Evolutionary conservation across 2,888 invertebrate species (phyloP).

Genomic region (Aphelenchoides bicaudatus): DNA sequence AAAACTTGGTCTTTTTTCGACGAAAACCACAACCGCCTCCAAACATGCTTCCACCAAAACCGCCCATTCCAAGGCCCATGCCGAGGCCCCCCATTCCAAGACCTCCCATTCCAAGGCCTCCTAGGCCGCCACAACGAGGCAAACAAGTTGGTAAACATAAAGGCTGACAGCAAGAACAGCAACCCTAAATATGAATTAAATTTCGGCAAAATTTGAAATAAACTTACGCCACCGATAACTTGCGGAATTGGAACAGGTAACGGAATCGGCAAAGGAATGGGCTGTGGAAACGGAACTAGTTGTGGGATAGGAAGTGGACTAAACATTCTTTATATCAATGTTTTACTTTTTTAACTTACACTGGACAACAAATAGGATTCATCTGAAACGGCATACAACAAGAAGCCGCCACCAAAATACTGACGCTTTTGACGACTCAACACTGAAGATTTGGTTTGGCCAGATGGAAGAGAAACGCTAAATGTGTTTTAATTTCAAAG

Average conservation of each 20-base stretch:
- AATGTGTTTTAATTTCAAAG: no score
- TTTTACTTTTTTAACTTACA: background rate
- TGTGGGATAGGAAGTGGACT: background rate
- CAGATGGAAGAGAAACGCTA: no score
- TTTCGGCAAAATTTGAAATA: background rate
- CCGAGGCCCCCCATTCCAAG: conserved; percentile 22
- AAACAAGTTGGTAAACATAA: conserved; percentile 47
- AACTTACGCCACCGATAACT: conserved; percentile 1
- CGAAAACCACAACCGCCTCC: background rate
- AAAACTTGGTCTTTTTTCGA: background rate
- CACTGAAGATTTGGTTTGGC: no score
- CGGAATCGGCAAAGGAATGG: conserved; percentile 14
- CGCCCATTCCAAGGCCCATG: conserved; percentile 19
- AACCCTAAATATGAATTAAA: conserved; percentile 3
- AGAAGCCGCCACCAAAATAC: conserved; percentile 14
- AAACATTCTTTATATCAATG: no score
- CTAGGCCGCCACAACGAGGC: conserved; percentile 21
- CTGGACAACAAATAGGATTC: conserved; percentile 18
- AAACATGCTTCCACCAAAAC: conserved; percentile 5
- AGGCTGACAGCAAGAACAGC: conserved; percentile 37
- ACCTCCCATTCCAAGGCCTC: conserved; percentile 16
- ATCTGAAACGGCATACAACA: conserved; percentile 7
- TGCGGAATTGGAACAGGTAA: conserved; percentile 7
- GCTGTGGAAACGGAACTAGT: conserved; percentile 11
- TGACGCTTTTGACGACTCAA: conserved; percentile 12